These are phyloP conservation scores for Chrysodeixis includens DNA, from an alignment of 2,888 invertebrate species.

Conservation along the genomic window DNA sequence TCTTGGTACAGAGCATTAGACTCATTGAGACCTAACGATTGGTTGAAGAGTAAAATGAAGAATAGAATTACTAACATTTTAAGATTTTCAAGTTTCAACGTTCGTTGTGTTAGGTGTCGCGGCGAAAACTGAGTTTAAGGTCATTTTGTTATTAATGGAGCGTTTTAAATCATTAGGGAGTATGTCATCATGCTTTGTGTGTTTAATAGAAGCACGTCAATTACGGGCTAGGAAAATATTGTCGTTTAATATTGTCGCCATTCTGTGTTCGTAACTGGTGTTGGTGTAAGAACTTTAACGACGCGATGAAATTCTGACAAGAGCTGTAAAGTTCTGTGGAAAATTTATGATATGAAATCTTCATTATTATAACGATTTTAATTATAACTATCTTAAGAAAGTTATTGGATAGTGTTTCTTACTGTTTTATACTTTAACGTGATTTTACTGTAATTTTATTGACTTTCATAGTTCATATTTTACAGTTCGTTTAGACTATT, in stretches of 20 bases:
- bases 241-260: slow-evolving; percentile 69
- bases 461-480: not conserved
- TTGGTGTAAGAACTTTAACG: slow-evolving; percentile 16
- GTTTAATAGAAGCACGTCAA: slow-evolving; percentile 81
- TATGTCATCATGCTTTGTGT: slow-evolving; percentile 71
- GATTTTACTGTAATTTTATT: not conserved
- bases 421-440: not conserved
- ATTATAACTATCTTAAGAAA: slow-evolving; percentile 27
- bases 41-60: slow-evolving; percentile 58
- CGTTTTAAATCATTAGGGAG: slow-evolving; percentile 76
- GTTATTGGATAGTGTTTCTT: not conserved
- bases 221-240: slow-evolving; percentile 82
- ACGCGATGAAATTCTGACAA: slow-evolving; percentile 21
- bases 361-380: slow-evolving; percentile 22
- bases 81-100: slow-evolving; percentile 43
- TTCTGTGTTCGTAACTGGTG: slow-evolving; percentile 14
- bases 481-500: no score
- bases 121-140: slow-evolving; percentile 71
- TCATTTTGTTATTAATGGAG: slow-evolving; percentile 63
- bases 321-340: not conserved
- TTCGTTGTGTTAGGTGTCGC: slow-evolving; percentile 50
- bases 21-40: slow-evolving; percentile 54
- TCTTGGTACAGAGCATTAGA: slow-evolving; percentile 68
- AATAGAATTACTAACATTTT: slow-evolving; percentile 66
- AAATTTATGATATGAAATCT: slow-evolving; percentile 12